phyloP scores from a whole-genome alignment of 2,113 vertebrate genomes.

The Chlamydotis undulata region DNA sequence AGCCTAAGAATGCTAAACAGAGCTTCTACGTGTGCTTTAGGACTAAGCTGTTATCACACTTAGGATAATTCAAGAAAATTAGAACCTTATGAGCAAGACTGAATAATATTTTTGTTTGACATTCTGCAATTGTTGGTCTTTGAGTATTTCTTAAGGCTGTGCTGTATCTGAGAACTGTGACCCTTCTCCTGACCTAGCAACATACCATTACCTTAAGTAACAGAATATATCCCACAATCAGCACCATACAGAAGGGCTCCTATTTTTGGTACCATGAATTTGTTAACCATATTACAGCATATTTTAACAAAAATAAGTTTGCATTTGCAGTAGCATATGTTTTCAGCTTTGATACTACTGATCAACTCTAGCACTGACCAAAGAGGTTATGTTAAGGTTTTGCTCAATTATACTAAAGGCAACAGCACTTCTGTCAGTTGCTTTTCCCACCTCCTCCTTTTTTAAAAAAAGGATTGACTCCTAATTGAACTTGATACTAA shows the following conservation, averaged over 20 bases:
- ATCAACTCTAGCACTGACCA: background rate
- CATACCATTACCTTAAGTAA: conserved; percentile 2
- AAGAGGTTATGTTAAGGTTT: background rate
- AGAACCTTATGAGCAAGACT: conserved; percentile 2
- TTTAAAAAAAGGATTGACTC: background rate
- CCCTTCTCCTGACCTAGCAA: conserved; percentile 3
- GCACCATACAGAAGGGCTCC: background rate
- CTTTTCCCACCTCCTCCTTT: background rate
- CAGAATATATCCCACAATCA: conserved; percentile 33
- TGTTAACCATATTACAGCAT: background rate
- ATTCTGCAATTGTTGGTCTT: background rate
- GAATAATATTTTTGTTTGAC: conserved; percentile 26
- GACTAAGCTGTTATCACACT: conserved; percentile 3
- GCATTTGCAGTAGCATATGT: background rate
- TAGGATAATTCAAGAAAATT: conserved; percentile 30
- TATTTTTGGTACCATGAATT: background rate
- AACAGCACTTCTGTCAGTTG: background rate
- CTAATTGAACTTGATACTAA: background rate
- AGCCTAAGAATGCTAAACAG: background rate
- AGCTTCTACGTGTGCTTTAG: background rate
- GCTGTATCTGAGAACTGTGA: background rate
- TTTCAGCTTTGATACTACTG: background rate
- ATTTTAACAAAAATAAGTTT: conserved; percentile 13
- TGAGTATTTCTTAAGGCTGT: background rate
- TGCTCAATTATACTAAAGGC: background rate